Evolutionary conservation across 2,113 vertebrate species (phyloP), one percentile per base, ranked within the genome.

Genomic region (Plestiodon gilberti): DNA sequence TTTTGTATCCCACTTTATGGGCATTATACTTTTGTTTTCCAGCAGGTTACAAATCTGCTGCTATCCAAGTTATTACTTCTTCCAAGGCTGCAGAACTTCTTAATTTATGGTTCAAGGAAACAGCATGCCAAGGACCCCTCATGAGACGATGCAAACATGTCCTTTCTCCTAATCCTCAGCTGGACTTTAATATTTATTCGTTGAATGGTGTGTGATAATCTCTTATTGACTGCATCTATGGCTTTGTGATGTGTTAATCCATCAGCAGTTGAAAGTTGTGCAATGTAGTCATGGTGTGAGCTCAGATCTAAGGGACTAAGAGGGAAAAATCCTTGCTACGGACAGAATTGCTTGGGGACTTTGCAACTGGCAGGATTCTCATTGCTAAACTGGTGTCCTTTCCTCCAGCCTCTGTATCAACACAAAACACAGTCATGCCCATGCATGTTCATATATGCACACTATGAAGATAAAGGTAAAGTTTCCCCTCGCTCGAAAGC

Each of bases 111-210:
- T 52, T 76, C 40, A 76, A 40, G 22, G 28, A 40, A n/a, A 55
- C 52, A 20, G 18, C 28, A 52, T 55, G 43, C 43, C 40, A 18
- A 88, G 20, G 59, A 74, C 43, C 76, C 43, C 38, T 73, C 38
- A 23, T 83, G 57, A 59, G 67, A 64, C 15, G 25, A 52, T 65
- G 59, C n/a, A 88, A 74, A 74, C 43, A 64, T 33, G 40, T 40
- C 40, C 15, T 65, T 22, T 81, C 25, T 75, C 69, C 33, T 84
- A 88, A 88, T 84, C 87, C 43, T 73, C 40, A 73, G 33, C 18
- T 84, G 77, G 76, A 67, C 57, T 78, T 79, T 74, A 88, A 80
- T 88, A 65, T 88, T 80, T 65, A 67, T 84, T 79, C 82, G 77
- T 84, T 83, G 82, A 74, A 52, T 65, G 40, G 23, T 28, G 33